Conservation (phyloP, 2,113 vertebrate species). For the Upupa epops region DNA sequence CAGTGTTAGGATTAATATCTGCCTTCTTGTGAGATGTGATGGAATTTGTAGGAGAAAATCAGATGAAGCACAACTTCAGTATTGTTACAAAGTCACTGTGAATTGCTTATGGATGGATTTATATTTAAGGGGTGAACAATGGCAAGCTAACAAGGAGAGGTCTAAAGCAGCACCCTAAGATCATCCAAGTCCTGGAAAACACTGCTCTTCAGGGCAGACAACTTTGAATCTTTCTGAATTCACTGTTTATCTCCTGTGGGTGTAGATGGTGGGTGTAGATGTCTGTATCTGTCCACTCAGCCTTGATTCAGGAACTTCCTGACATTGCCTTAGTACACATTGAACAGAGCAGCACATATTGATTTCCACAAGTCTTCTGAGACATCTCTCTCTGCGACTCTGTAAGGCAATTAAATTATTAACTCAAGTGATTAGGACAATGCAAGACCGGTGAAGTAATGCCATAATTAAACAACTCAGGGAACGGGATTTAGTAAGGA, state of each 20-base stretch:
- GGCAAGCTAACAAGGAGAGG: background rate
- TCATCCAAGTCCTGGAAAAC: background rate
- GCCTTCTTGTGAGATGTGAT: background rate
- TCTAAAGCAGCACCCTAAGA: background rate
- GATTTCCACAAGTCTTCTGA: background rate
- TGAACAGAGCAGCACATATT: background rate
- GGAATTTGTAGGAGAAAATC: background rate
- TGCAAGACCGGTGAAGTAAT: background rate
- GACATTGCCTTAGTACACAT: accelerated
- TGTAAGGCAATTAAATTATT: background rate
- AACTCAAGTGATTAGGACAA: background rate
- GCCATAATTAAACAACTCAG: background rate
- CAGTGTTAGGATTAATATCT: background rate
- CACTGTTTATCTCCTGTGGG: background rate
- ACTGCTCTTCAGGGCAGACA: background rate
- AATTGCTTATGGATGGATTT: background rate
- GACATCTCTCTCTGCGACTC: background rate
- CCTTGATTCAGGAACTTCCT: background rate
- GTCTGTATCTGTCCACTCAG: background rate
- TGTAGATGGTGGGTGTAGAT: accelerated
- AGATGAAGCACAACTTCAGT: background rate
- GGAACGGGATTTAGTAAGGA: background rate
- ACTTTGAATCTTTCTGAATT: background rate
- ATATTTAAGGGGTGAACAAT: background rate
- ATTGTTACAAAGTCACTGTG: background rate